These are phyloP conservation scores for Hesperia comma DNA, from an alignment of 2,888 invertebrate genomes.

Conservation along the genomic window DNA sequence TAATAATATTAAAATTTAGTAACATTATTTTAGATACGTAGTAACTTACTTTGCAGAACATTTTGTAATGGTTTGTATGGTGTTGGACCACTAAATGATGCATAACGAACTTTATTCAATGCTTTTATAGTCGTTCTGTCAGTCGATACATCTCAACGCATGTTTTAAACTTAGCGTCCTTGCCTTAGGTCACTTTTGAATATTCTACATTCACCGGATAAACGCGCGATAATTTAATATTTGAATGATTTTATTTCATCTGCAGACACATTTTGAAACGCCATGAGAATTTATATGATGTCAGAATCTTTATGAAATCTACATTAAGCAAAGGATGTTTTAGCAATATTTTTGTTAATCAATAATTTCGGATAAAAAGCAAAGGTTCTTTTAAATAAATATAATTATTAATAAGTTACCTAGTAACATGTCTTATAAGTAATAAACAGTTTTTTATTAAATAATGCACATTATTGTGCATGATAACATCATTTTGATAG, in stretches of 20 bases:
- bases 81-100: conserved; percentile 15
- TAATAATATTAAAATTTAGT: no score
- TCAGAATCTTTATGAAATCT: not conserved
- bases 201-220: conserved; percentile 11
- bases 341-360: not conserved
- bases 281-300: not conserved
- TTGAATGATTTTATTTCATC: conserved; percentile 10
- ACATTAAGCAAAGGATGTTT: conserved; percentile 12
- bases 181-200: conserved; percentile 29
- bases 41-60: conserved; percentile 47
- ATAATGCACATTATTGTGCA: no score
- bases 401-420: not conserved
- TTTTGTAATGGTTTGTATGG: conserved; percentile 35
- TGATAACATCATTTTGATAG: not conserved
- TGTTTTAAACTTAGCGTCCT: conserved; percentile 25
- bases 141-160: conserved; percentile 1
- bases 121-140: conserved; percentile 32
- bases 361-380: no score
- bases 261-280: not conserved
- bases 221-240: not conserved
- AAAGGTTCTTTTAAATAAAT: not conserved
- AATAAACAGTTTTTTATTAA: no score
- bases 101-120: conserved; percentile 15
- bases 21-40: not conserved
- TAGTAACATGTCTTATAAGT: no score